Percentiles rank a stretch among this genome's conserved stretches.
phyloP scores from a whole-genome alignment of 2,113 vertebrate genomes.

The Polyodon spathula region DNA sequence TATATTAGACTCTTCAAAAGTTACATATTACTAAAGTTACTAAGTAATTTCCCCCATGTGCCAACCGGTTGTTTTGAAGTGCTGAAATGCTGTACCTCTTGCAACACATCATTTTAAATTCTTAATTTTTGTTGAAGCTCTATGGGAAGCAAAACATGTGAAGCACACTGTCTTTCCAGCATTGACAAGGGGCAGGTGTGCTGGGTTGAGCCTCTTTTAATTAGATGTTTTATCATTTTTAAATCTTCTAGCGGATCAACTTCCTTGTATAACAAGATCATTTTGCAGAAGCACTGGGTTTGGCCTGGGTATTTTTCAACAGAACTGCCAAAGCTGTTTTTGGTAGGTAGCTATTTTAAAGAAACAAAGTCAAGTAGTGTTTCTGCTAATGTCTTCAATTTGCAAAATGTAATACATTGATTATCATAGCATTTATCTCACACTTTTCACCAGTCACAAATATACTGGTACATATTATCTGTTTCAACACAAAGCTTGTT shows the following conservation, averaged over 20 bases:
- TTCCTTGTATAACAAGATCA: conserved; percentile 11
- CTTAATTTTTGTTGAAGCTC: conserved; percentile 7
- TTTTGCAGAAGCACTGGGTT: conserved; percentile 8
- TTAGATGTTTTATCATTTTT: no score
- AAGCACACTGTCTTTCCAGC: conserved; percentile 20
- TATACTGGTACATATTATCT: no score
- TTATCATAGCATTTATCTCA: no score
- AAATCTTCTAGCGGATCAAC: conserved; percentile 21
- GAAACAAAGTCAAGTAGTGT: no score
- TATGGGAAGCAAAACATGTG: conserved; percentile 14
- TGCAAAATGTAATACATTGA: no score
- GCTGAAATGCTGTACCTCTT: no score
- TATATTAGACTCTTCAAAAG: no score
- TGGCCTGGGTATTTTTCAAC: conserved; percentile 19
- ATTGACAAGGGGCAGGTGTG: conserved; percentile 10
- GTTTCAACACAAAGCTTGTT: no score
- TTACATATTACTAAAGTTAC: no score
- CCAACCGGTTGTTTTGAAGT: no score
- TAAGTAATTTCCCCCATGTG: no score
- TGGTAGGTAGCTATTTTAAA: conserved; percentile 9
- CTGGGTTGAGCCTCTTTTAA: conserved; percentile 19
- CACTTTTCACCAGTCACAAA: no score
- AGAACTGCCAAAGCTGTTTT: conserved; percentile 15
- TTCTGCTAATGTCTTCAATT: neutral
- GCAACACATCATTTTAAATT: neutral